Conservation (phyloP, 2,888 invertebrate genomes). For the Agonum fuliginosum region DNA sequence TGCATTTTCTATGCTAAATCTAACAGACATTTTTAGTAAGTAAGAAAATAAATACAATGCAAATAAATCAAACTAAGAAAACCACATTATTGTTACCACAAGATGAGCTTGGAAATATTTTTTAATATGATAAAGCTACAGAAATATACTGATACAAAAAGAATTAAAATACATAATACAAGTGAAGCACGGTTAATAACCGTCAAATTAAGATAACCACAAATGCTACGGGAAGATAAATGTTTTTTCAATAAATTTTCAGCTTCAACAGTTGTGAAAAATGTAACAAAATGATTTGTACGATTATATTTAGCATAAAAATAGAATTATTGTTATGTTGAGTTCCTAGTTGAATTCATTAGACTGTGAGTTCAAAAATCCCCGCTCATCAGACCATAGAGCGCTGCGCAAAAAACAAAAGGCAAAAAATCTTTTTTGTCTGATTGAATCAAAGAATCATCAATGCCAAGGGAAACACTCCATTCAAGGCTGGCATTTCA, state of each 20-base stretch:
- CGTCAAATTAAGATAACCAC: neutral
- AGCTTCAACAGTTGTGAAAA: neutral
- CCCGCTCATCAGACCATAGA: constrained; percentile 42
- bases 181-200: neutral
- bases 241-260: neutral
- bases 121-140: too few species aligned
- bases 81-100: too few species aligned
- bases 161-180: neutral
- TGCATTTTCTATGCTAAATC: too few species aligned
- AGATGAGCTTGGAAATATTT: too few species aligned
- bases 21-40: too few species aligned
- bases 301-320: neutral
- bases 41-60: too few species aligned
- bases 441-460: neutral
- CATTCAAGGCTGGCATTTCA: constrained; percentile 49
- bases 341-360: constrained; percentile 26
- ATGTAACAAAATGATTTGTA: too few species aligned
- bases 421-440: constrained; percentile 40
- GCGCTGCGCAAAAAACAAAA: constrained; percentile 12
- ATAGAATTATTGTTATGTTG: neutral
- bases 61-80: too few species aligned
- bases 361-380: constrained; percentile 42
- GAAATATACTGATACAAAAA: too few species aligned
- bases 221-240: neutral
- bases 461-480: constrained; percentile 51